Percentiles rank a stretch among this genome's conserved stretches.
These are phyloP conservation scores for Hydractinia echinata DNA, from an alignment of 30 jellyfish, hydroid and myxozoan genomes.

Conservation along the genomic window DNA sequence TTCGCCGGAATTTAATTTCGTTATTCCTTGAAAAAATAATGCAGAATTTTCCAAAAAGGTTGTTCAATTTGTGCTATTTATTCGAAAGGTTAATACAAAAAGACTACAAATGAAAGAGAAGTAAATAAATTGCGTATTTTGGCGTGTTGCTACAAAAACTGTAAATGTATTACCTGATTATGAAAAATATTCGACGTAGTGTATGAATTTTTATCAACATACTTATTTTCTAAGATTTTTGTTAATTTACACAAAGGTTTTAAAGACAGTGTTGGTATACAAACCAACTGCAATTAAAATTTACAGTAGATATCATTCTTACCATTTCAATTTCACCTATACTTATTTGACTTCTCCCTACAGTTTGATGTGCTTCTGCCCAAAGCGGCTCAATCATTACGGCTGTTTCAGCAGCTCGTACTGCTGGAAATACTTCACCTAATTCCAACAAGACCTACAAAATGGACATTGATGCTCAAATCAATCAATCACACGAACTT, in stretches of 20 bases:
- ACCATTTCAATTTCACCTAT: slow-evolving; percentile 65
- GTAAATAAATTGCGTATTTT: no score
- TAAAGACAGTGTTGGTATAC: neutral
- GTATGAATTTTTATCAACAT: no score
- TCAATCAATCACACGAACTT: neutral
- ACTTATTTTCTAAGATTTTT: neutral
- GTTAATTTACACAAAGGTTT: neutral
- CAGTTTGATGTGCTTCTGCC: slow-evolving; percentile 85
- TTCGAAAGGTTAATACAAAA: no score
- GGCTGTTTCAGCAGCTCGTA: slow-evolving; percentile 73
- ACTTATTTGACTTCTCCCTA: slow-evolving; percentile 76
- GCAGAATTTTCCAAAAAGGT: no score
- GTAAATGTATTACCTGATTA: no score
- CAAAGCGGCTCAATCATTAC: slow-evolving; percentile 51
- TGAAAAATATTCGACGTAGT: no score
- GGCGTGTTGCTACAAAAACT: no score
- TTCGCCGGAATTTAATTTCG: neutral
- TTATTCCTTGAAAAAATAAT: no score
- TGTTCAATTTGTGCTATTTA: no score
- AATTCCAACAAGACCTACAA: slow-evolving; percentile 66
- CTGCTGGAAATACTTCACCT: slow-evolving; percentile 76
- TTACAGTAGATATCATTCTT: neutral
- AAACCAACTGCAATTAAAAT: neutral
- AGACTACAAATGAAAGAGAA: no score
- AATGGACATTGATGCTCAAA: neutral